Percentiles rank a stretch among this genome's conserved stretches.
Evolutionary conservation across 2,797 vertebrate genomes (phyloP).

Genomic region (Heterohyrax brucei): DNA sequence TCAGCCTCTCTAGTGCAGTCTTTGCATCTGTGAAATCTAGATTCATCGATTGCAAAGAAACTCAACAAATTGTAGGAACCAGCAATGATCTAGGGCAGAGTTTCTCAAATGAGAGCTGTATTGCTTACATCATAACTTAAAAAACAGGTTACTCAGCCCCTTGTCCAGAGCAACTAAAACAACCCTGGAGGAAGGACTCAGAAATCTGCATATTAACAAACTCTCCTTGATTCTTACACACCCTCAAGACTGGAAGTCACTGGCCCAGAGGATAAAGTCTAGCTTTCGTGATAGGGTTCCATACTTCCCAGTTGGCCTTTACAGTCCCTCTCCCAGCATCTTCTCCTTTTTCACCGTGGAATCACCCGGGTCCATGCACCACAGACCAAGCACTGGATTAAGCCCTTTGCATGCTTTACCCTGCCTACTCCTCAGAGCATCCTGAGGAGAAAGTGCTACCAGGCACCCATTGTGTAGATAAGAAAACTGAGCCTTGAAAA

Average conservation of each 20-base stretch:
- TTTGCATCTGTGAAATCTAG: not conserved
- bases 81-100: not conserved
- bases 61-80: not conserved
- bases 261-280: not conserved
- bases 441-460: not conserved
- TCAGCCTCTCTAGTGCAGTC: not conserved
- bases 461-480: not conserved
- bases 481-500: not conserved
- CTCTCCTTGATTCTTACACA: not conserved
- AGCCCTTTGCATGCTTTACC: not conserved
- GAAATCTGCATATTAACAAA: not conserved
- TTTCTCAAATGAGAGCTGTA: not conserved
- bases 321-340: not conserved
- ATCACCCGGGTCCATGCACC: not conserved
- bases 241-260: not conserved
- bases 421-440: not conserved
- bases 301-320: not conserved
- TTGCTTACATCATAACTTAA: not conserved
- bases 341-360: not conserved
- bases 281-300: not conserved
- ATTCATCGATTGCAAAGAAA: not conserved
- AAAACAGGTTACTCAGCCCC: not conserved
- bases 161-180: not conserved
- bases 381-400: not conserved
- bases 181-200: not conserved